Evolutionary conservation across 2,797 vertebrate species (phyloP), one percentile per base, ranked within the genome.

Genomic region (Aythya fuligula): DNA sequence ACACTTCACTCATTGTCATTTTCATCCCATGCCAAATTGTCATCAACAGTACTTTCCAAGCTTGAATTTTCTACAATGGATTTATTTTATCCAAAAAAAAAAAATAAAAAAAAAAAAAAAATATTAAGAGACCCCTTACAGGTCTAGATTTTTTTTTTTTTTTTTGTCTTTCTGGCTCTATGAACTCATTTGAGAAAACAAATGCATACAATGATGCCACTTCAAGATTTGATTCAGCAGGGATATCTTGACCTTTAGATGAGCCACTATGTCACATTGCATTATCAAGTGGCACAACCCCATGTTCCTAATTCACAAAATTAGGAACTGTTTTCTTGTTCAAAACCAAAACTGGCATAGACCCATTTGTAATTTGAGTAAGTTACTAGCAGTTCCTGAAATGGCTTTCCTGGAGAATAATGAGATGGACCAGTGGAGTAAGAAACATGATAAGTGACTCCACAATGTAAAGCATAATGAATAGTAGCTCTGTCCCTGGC

Each of bases 351-450:
- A 94, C 69, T 92, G 94, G 81, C 61, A 89, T 66, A 95, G 95
- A 92, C 61, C 66, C 34, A 95, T 96, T 96, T 96, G 93, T 60
- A 93, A 95, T 93, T 62, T 77, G 94, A 87, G 60, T 61, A 93
- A 94, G 56, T 89, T 77, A 36, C 66, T 95, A 58, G 84, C 70
- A 90, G 85, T 77, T 96, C 36, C 41, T 66, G 86, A 95, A 93
- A 85, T 94, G 64, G 38, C 66, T 95, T 88, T 95, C 25, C 49
- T 51, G 47, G 22, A 93, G 70, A 94, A 75, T 93, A 83, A 94
- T 85, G 78, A 94, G 78, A 61, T 58, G 74, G 73, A 94, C 21
- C 4, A 5, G 75, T 89, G 36, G 47, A 79, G 83, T 67, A 95
- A 94, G 85, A 82, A 76, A n/a, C 56, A 90, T 66, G 54, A 54